phyloP scores from a whole-genome alignment of 2,797 vertebrate species.

The Molossus molossus region DNA sequence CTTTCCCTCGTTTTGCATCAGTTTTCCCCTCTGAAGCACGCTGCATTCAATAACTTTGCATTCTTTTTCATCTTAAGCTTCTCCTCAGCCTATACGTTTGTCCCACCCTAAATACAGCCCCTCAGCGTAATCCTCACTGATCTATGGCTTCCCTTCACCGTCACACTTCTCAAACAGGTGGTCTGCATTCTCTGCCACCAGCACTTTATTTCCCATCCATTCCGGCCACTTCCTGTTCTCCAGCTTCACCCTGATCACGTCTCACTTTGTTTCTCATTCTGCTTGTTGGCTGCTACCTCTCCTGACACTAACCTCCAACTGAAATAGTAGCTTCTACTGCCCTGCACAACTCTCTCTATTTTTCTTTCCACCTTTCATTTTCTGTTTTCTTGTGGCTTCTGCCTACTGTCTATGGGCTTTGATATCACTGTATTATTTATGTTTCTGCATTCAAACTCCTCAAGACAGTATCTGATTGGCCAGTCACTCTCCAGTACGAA shows the following conservation, averaged over 20 bases:
- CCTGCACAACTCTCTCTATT: background rate
- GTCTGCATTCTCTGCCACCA: background rate
- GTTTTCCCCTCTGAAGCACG: background rate
- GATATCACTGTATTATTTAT: background rate
- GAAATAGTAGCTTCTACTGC: background rate
- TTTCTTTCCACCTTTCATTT: background rate
- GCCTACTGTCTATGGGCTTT: background rate
- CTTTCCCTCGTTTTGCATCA: background rate
- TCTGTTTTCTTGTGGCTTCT: background rate
- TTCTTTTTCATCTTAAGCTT: slow-evolving; percentile 10
- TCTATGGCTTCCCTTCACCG: background rate
- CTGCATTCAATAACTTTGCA: background rate
- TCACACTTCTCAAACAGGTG: background rate
- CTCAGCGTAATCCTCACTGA: background rate
- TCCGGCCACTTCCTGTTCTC: background rate
- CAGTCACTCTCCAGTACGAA: background rate
- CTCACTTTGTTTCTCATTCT: background rate
- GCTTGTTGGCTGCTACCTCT: background rate
- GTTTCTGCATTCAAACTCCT: slow-evolving; percentile 28
- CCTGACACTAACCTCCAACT: background rate
- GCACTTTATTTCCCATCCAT: background rate
- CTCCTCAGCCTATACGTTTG: background rate
- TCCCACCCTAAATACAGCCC: background rate
- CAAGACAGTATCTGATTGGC: background rate
- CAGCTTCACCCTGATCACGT: background rate